Base-by-base conservation (phyloP, 35 echinoderm and acorn worm species). In the Holothuria glaberrima region DNA sequence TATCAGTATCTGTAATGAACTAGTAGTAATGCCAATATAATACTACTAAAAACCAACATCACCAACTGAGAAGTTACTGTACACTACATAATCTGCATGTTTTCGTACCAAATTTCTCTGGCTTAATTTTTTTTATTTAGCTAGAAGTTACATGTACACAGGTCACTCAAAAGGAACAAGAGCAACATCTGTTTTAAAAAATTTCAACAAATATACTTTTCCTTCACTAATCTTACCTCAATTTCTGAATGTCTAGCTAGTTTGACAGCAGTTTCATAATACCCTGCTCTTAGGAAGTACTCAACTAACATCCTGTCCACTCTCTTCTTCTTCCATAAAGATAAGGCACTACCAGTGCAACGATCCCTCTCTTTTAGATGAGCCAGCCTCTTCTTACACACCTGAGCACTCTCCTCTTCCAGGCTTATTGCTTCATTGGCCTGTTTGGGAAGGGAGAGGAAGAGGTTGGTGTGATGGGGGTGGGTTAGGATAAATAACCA, bases 221-320 rank as follows among this genome's bases (percentile, higher is more conserved):
- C 44, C 4, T 46, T 46, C 4, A 46, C 44, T 46, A 10, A 46
- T 0, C 75, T 76, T 48, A 95, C 97, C 89, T 99, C 93, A 45
- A 99, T 99, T 83, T 92, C 71, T 48, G 97, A 91, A 91, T 99
- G 97, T 20, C 67, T 92, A 32, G 97, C 97, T 48, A 94, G 77
- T 45, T 93, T 92, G 45, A 99, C 80, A 38, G 97, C 97, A 12
- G 97, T 95, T 57, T 99, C 97, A 50, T 99, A 98, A 85, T 95
- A 99, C 16, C 97, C 97, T 29, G 97, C 97, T 85, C 97, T 93
- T 19, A 99, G 89, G 69, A 99, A 99, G 89, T 99, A 99, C 32
- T 99, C 97, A 6, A 99, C 97, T 41, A 99, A 83, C 97, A 99
- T 99, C 6, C 93, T 60, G 41, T 99, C 93, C 22, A 99, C 82